Evolutionary conservation across 2,888 invertebrate genomes (phyloP), one percentile per base, ranked within the genome.

Genomic region (Agrochola circellaris): DNA sequence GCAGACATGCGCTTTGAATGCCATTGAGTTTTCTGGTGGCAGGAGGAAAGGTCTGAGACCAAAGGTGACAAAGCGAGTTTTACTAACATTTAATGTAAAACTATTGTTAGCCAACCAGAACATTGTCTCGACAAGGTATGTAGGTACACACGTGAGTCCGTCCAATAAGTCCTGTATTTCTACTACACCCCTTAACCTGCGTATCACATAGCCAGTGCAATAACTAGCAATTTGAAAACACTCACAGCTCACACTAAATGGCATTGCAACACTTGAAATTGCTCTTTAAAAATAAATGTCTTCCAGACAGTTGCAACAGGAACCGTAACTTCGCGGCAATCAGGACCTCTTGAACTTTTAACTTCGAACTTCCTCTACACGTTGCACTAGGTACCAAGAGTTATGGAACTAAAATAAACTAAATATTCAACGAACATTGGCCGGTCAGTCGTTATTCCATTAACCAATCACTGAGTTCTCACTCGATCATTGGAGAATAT

Each of bases 391-490:
- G 7, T 30, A 75, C 11, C n/a, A 17, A 38, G 11, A 30, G 5
- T 17, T 42, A 8, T 1, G 26, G 58, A 64, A 60, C 17, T 30
- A 23, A 58, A 65, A 69, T 38, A 65, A 60, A 82, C 26, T 23
- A 58, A 83, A 51, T 77, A 83, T 70, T 38, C 30, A 38, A 61
- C 64, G 9, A 6, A 8, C 64, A 48, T 60, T 69, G 83, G 83
- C 17, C 60, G 30, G 20, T n/a, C 56, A n/a, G 20, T 45, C 20
- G 30, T 23, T 38, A 7, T 17, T 38, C 20, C 26, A 30, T 5
- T 34, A 26, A 15, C 78, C 83, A 80, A 83, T 83, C 34, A 30
- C 45, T 5, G 11, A n/a, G 30, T 64, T 15, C 45, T 8, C 48
- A 38, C 34, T 60, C 51, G 1, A 34, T 17, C 17, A 77, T 83